Base-by-base conservation (phyloP, 2,888 invertebrate species). In the Siphonodentalium dalli region DNA sequence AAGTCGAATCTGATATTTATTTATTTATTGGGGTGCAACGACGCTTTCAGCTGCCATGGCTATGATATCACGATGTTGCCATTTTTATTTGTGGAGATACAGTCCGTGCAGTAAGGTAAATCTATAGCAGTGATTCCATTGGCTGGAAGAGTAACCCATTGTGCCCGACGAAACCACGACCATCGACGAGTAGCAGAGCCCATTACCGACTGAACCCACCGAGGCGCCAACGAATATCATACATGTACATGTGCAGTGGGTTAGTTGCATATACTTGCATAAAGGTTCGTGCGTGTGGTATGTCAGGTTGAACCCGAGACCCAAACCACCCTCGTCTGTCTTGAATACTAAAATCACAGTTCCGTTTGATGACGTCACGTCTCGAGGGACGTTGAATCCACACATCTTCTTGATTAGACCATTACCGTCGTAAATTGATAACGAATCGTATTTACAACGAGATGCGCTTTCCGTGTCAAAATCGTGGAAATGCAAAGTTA, bases 301-400 rank as follows among this genome's bases (percentile, higher is more conserved):
- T n/a, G 69, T 66, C 2, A 72, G 33, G 44, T 71, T 73, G 51
- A 74, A 75, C 13, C 75, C 75, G 1, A 46, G 47, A 3, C 64
- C 65, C 0, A 58, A 63, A 8, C 64, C 65, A 23, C 65, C 69
- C 6, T 57, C 65, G 47, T 75, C 72, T 7, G 66, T 66, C 1
- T 42, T 44, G 50, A 75, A 74, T 15, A 47, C 47, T 3, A 75
- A 15, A 11, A 61, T 58, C 13, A 73, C 20, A 3, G 47, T 43
- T 29, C 54, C 59, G 29, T 64, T 58, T 2, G 53, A 37, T 4
- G 74, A 68, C 2, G 59, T 63, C 23, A 73, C 29, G 28, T 65
- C 69, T 13, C 54, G 60, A 6, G 72, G 74, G 34, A 64, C 61
- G 11, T 42, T 53, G 0, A 61, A 35, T 1, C 72, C 72, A 48